phyloP scores from a whole-genome alignment of 2,113 vertebrate genomes.

The Telmatochromis brichardi region DNA sequence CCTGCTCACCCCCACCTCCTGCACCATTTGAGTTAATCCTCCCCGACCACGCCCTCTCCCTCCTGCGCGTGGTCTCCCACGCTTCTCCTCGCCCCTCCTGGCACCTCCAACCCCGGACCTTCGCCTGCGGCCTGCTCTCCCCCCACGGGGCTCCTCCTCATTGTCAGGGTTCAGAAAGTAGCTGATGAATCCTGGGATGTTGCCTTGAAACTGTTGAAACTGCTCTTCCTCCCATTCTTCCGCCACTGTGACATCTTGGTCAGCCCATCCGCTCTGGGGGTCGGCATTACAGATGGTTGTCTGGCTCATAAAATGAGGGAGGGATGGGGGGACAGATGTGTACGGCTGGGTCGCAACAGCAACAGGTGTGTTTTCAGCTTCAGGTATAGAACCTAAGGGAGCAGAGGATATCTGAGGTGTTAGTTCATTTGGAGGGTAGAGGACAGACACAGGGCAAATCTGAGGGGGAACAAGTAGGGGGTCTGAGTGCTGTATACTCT shows the following conservation, averaged over 20 bases:
- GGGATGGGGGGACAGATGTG: neutral
- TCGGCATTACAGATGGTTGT: neutral
- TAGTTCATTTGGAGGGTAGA: constrained; percentile 6
- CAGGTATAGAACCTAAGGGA: neutral
- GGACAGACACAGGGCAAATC: constrained; percentile 14
- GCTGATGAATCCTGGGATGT: constrained; percentile 68
- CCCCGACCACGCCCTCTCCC: neutral
- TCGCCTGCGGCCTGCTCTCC: neutral
- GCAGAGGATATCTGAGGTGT: neutral
- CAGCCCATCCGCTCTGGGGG: neutral
- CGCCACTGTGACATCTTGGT: neutral
- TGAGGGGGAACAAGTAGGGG: neutral
- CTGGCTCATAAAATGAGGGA: neutral
- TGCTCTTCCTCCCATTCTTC: neutral
- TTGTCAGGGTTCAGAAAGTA: constrained; percentile 46
- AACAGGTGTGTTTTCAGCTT: neutral
- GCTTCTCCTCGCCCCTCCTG: neutral
- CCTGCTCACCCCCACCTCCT: constrained; percentile 32
- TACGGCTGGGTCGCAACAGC: neutral
- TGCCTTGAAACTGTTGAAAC: constrained; percentile 52
- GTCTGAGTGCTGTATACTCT: neutral
- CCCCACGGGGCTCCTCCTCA: neutral
- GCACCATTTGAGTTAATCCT: neutral
- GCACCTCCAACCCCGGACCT: neutral
- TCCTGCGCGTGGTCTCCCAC: neutral